Percentiles rank a stretch among this genome's conserved stretches.
phyloP scores from a whole-genome alignment of 2,797 vertebrate genomes.

The Scleropages formosus region DNA sequence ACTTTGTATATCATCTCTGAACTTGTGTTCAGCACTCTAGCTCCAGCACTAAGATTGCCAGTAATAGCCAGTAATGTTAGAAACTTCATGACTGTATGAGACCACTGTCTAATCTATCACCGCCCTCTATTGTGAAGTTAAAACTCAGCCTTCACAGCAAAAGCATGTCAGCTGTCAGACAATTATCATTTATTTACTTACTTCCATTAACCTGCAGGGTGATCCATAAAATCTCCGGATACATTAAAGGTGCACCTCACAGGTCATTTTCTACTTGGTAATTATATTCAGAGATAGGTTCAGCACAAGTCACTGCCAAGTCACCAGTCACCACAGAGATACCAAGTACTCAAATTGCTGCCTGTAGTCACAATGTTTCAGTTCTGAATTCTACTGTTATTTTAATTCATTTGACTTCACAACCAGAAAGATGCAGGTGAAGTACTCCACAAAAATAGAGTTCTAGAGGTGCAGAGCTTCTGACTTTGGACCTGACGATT shows the following conservation, averaged over 20 bases:
- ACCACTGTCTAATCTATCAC: no score
- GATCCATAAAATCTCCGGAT: constrained; percentile 19
- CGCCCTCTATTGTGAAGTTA: neutral
- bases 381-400: neutral
- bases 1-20: neutral
- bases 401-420: constrained; percentile 8
- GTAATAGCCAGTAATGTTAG: neutral
- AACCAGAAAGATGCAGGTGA: neutral
- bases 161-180: neutral
- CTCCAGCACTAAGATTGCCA: neutral
- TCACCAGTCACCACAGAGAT: constrained; percentile 11
- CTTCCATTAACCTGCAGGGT: constrained; percentile 3
- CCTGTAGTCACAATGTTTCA: no score
- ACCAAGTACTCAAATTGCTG: no score
- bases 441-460: neutral
- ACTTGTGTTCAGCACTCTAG: neutral
- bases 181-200: no score
- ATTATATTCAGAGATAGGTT: neutral
- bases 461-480: neutral
- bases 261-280: neutral
- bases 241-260: neutral
- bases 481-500: neutral
- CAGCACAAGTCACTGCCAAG: neutral
- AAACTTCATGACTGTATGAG: neutral
- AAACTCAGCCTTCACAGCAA: neutral